These are phyloP conservation scores for Ctenopoma multispine DNA, from an alignment of 2,797 vertebrate species.

Conservation along the genomic window DNA sequence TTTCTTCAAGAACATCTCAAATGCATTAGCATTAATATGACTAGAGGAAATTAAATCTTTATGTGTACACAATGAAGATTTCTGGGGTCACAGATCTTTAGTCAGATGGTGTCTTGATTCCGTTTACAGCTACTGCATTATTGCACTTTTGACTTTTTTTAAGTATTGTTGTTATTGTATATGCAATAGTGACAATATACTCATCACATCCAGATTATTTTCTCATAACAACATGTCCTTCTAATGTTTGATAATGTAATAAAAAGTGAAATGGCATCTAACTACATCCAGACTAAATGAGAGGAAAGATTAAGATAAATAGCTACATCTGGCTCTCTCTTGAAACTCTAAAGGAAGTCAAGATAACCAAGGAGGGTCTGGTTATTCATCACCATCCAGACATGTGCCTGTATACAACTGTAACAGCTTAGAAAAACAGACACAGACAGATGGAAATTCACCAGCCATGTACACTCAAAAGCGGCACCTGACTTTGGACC, in stretches of 20 bases:
- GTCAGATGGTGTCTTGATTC: constrained; percentile 39
- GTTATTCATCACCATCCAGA: constrained; percentile 81
- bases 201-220: constrained; percentile 61
- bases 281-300: constrained; percentile 68
- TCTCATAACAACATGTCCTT: constrained; percentile 43
- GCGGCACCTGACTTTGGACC: constrained; percentile 74
- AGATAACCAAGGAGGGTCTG: constrained; percentile 80
- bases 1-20: constrained; percentile 75
- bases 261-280: constrained; percentile 73
- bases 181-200: constrained; percentile 43
- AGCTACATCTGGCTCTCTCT: constrained; percentile 80
- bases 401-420: constrained; percentile 74
- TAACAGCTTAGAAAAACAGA: constrained; percentile 65
- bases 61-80: constrained; percentile 54
- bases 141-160: not conserved
- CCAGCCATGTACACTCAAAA: constrained; percentile 42
- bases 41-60: constrained; percentile 61
- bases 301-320: constrained; percentile 83
- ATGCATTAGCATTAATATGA: constrained; percentile 78
- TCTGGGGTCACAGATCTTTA: constrained; percentile 51
- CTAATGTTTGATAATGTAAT: constrained; percentile 68
- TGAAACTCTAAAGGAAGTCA: constrained; percentile 79
- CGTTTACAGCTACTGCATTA: not conserved
- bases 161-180: constrained; percentile 4
- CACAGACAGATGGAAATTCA: constrained; percentile 52